These are phyloP conservation scores for Rhynchonycteris naso DNA, from an alignment of 2,797 vertebrate genomes.

Conservation along the genomic window DNA sequence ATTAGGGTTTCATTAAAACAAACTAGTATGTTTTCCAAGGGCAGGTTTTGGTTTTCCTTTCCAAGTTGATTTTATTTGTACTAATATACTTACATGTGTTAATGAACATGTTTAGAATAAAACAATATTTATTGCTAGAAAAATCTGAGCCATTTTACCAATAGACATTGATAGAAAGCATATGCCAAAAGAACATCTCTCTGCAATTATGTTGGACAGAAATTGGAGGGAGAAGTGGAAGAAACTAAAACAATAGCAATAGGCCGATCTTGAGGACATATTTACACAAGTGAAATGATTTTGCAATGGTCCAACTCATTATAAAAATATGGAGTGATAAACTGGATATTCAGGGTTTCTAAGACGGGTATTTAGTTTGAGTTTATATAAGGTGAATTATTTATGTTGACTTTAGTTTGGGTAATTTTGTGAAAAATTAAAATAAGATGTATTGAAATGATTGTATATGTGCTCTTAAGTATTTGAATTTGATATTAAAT, in stretches of 20 bases:
- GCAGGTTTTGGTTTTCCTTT: neutral
- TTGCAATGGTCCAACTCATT: neutral
- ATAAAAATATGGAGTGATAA: neutral
- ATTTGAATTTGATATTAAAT: neutral
- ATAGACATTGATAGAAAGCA: slow-evolving; percentile 23
- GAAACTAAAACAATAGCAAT: neutral
- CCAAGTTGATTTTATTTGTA: slow-evolving; percentile 32
- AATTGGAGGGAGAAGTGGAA: slow-evolving; percentile 11
- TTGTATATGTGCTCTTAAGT: neutral
- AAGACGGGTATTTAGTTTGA: neutral
- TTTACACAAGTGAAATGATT: slow-evolving; percentile 16
- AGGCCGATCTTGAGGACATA: neutral
- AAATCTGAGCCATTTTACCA: neutral
- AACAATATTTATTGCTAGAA: neutral
- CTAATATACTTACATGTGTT: neutral
- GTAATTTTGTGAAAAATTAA: neutral
- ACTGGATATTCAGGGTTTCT: neutral
- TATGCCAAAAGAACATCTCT: slow-evolving; percentile 24
- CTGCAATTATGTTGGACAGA: neutral
- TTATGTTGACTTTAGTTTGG: neutral
- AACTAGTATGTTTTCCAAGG: neutral
- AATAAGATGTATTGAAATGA: neutral
- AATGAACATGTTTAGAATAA: slow-evolving; percentile 7
- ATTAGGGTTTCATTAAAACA: neutral
- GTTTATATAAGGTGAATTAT: neutral